A percentile compares a stretch with the other conserved stretches of the same genome.
These are phyloP conservation scores for Penaeus chinensis DNA, from an alignment of 1,140 invertebrate species.

Conservation along the genomic window DNA sequence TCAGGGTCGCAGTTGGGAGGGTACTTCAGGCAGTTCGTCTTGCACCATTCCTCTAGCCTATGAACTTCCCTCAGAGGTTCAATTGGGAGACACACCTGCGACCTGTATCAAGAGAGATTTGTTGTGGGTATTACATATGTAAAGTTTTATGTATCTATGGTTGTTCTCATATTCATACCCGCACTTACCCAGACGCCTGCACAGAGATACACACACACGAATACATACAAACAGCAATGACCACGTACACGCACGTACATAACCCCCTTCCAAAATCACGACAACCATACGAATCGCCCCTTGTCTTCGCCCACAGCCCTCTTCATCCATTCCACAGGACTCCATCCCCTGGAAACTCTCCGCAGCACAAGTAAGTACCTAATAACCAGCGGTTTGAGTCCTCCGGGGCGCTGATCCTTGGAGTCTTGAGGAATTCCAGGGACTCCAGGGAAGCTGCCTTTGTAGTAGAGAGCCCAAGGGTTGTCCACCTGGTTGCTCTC, in stretches of 20 bases:
- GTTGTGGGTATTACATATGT: no score
- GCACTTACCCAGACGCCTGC: no score
- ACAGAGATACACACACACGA: no score
- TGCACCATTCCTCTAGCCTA: slow-evolving; percentile 76
- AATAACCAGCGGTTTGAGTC: slow-evolving; percentile 31
- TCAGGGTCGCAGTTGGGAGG: slow-evolving; percentile 83
- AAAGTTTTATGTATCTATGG: no score
- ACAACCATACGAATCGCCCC: no score
- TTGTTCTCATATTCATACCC: no score
- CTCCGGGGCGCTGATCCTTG: background rate
- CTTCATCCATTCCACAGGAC: no score
- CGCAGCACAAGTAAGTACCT: slow-evolving; percentile 1
- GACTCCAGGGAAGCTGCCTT: slow-evolving; percentile 27
- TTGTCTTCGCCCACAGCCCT: no score
- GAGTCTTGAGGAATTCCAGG: background rate
- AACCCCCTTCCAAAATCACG: no score
- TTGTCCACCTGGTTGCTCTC: slow-evolving; percentile 18
- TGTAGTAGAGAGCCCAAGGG: slow-evolving; percentile 47
- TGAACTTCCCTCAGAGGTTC: background rate
- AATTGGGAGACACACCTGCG: slow-evolving; percentile 54
- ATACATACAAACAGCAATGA: no score
- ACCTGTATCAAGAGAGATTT: slow-evolving; percentile 7
- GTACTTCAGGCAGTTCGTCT: slow-evolving; percentile 84
- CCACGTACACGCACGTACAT: no score
- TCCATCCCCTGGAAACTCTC: no score